These are phyloP conservation scores for Phocides pigmalion DNA, from an alignment of 1,140 invertebrate species.

Conservation along the genomic window DNA sequence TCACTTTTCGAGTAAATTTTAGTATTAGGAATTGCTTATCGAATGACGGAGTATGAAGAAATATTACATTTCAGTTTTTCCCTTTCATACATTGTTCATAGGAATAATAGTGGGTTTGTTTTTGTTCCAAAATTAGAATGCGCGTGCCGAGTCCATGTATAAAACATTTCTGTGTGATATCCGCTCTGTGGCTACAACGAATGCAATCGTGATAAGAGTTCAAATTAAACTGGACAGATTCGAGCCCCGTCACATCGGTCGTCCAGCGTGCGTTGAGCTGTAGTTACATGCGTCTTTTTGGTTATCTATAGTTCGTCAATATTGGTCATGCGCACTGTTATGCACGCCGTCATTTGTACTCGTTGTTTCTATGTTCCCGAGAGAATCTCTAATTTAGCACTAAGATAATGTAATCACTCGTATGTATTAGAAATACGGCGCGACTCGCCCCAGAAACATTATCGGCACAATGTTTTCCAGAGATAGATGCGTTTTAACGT, in stretches of 20 bases:
- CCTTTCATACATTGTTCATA: too few species aligned
- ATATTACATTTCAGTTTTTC: neutral
- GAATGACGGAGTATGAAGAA: too few species aligned
- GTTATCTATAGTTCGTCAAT: slow-evolving; percentile 21
- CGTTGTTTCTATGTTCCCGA: slow-evolving; percentile 16
- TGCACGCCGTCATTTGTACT: slow-evolving; percentile 2
- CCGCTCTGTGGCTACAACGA: neutral
- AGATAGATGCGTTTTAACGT: neutral
- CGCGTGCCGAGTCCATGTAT: neutral
- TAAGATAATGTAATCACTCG: slow-evolving; percentile 21
- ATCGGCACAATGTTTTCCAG: neutral
- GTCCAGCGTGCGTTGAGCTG: slow-evolving; percentile 13
- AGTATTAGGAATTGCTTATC: too few species aligned
- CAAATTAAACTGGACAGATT: slow-evolving; percentile 12
- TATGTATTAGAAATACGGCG: slow-evolving; percentile 5
- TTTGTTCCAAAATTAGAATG: neutral
- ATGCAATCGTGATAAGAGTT: slow-evolving; percentile 16
- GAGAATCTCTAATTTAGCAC: neutral
- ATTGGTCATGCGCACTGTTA: slow-evolving; percentile 28
- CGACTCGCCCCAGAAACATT: neutral
- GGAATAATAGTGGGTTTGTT: neutral
- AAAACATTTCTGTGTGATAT: slow-evolving; percentile 8
- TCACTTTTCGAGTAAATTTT: too few species aligned
- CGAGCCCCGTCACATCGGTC: slow-evolving; percentile 5
- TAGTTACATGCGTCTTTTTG: slow-evolving; percentile 4